Percentiles rank a stretch among this genome's conserved stretches.
phyloP scores from a whole-genome alignment of 2,888 invertebrate genomes.

The Allolobophora icterica region DNA sequence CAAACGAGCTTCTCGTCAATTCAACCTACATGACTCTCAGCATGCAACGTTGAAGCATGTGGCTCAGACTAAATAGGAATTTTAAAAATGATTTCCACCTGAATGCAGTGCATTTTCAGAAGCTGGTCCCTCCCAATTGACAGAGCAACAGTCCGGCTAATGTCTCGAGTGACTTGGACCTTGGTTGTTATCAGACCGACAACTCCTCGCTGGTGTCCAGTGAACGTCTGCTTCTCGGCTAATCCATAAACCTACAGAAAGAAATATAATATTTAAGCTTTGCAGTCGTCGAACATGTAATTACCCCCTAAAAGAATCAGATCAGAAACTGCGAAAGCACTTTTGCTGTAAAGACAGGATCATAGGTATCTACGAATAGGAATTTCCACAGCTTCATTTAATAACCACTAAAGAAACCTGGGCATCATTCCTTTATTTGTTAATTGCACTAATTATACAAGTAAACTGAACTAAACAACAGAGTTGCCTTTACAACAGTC shows the following conservation, averaged over 20 bases:
- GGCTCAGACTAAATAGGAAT: not conserved
- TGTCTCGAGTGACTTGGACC: not conserved
- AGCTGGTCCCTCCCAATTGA: not conserved
- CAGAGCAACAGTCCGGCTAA: not conserved
- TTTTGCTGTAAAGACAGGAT: not conserved
- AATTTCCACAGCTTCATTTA: no score
- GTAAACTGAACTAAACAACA: no score
- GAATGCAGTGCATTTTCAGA: constrained; percentile 18
- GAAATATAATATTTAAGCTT: not conserved
- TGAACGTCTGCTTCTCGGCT: not conserved
- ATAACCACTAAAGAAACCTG: no score
- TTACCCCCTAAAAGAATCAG: not conserved
- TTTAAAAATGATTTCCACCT: not conserved
- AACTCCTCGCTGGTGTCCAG: not conserved
- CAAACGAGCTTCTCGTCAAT: no score
- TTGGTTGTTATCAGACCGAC: not conserved
- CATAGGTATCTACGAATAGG: no score
- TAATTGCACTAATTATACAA: no score
- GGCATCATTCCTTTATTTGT: no score
- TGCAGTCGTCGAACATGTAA: not conserved
- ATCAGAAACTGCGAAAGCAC: not conserved
- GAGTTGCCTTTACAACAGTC: no score
- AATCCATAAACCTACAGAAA: not conserved
- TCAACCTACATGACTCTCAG: not conserved
- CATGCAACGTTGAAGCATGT: not conserved